phyloP scores from a whole-genome alignment of 2,797 vertebrate species.

The Dallia pectoralis region DNA sequence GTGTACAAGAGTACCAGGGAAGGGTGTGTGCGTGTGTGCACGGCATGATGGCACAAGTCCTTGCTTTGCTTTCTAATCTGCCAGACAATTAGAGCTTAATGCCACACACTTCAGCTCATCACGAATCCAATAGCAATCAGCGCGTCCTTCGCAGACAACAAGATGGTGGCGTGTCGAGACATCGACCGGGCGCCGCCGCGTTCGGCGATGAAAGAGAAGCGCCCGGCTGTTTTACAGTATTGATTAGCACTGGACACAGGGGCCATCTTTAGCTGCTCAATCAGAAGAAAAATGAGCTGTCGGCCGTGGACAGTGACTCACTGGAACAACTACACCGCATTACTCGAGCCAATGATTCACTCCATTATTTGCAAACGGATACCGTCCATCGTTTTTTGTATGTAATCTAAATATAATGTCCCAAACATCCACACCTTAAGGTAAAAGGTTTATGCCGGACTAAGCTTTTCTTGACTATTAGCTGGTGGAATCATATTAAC shows the following conservation, averaged over 20 bases:
- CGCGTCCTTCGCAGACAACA: slow-evolving; percentile 67
- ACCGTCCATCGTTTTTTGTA: too few species aligned
- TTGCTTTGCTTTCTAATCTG: slow-evolving; percentile 57
- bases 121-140: slow-evolving; percentile 79
- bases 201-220: slow-evolving; percentile 58
- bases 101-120: slow-evolving; percentile 68
- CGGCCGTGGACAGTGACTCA: too few species aligned
- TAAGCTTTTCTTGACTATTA: too few species aligned
- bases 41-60: slow-evolving; percentile 24
- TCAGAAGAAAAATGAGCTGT: neutral
- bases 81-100: slow-evolving; percentile 72
- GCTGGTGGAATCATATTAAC: too few species aligned
- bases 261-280: slow-evolving; percentile 47
- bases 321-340: too few species aligned
- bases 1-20: neutral
- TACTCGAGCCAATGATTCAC: too few species aligned
- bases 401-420: too few species aligned
- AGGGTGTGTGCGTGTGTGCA: neutral
- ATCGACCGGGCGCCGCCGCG: slow-evolving; percentile 64
- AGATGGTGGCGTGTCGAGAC: slow-evolving; percentile 65
- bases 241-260: slow-evolving; percentile 52
- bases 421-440: too few species aligned
- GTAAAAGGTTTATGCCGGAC: too few species aligned
- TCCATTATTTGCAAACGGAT: too few species aligned
- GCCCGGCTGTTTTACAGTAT: slow-evolving; percentile 69